Evolutionary conservation across 2,797 vertebrate genomes (phyloP), one percentile per base, ranked within the genome.

Genomic region (Hirundo rustica): DNA sequence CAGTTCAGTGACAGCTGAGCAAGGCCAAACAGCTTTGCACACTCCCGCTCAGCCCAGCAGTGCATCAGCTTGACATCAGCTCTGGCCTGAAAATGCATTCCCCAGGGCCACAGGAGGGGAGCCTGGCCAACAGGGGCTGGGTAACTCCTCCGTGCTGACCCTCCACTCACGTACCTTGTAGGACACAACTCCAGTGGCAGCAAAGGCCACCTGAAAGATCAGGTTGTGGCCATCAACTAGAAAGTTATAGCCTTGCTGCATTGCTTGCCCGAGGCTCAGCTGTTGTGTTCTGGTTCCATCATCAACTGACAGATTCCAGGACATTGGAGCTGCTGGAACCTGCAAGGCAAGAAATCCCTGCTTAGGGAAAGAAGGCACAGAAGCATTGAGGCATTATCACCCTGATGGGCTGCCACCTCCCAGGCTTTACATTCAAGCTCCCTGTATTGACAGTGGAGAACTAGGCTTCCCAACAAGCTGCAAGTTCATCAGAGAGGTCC

Each of bases 151-250:
- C 67, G 48, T 4, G 7, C 26, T 13, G 27, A 0, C 4, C 25
- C 11, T 44, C 21, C 29, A 0, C 3, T 23, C 13, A 82, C 93
- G 34, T 95, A 98, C 98, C 97, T 81, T 76, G 77, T 97, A 97
- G n/a, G 88, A 64, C 32, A 80, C 61, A 27, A 98, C 85, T 79
- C 98, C 98, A 66, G 88, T 83, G 13, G 98, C 97, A 92, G 92
- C 85, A 44, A 97, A 96, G 14, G 94, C 89, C 44, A 92, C 96
- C 6, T 96, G 90, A n/a, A 98, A 14, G 12, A 61, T 82, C 10
- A 98, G 38, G 18, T 68, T 81, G 8, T 44, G 60, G 27, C 19
- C 66, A 58, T 98, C 97, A 48, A 57, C 47, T 13, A 97, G 16
- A 3, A 98, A 26, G 7, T 23, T 88, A 40, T 97, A 98, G 29